These are phyloP conservation scores for Siphlonurus alternatus DNA, from an alignment of 2,888 invertebrate species.

Conservation along the genomic window DNA sequence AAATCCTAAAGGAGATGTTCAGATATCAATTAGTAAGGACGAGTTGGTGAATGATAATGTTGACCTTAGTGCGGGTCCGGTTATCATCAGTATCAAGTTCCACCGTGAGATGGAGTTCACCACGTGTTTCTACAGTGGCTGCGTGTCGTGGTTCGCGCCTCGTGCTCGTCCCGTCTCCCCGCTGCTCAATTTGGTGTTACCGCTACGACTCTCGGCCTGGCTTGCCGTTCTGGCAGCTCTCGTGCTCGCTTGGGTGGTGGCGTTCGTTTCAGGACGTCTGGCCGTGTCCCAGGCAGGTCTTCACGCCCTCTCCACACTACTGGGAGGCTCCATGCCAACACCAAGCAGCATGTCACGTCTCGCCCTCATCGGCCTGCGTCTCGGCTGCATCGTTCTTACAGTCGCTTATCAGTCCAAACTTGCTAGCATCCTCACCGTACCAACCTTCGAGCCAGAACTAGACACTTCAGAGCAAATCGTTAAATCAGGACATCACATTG, in stretches of 20 bases:
- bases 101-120: too few species aligned
- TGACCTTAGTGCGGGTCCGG: too few species aligned
- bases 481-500: too few species aligned
- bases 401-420: not conserved
- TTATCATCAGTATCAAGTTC: too few species aligned
- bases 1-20: too few species aligned
- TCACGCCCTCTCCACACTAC: not conserved
- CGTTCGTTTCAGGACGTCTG: not conserved
- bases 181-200: not conserved
- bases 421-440: not conserved
- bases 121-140: too few species aligned
- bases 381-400: not conserved
- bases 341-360: not conserved
- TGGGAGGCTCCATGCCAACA: not conserved
- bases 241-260: not conserved
- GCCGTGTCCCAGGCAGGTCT: not conserved
- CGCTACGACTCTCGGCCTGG: not conserved
- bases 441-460: not conserved
- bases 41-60: too few species aligned
- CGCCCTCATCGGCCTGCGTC: not conserved
- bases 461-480: too few species aligned
- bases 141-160: too few species aligned
- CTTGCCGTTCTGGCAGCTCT: not conserved
- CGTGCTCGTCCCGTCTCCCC: not conserved
- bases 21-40: too few species aligned